Evolutionary conservation across 1,140 invertebrate species (phyloP), one percentile per base, ranked within the genome.

Genomic region (Drosophila navojoa): DNA sequence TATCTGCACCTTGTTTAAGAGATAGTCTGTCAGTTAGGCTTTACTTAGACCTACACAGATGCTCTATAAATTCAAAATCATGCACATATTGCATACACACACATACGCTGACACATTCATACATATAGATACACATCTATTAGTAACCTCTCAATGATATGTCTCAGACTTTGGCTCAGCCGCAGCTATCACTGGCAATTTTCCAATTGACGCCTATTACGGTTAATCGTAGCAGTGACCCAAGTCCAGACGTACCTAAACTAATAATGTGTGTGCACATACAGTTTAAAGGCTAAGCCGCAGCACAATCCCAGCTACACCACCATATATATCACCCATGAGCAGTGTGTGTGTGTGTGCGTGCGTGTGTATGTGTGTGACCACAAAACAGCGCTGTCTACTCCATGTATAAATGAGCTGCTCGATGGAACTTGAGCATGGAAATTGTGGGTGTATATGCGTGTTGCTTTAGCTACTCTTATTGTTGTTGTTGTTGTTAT

Each of bases 161-260:
- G 66, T 58, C 32, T 52, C 22, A 70, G 58, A 47, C 49, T 42
- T 35, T 35, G 47, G 52, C 50, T 61, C 57, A 32, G 54, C 38
- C 44, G 58, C 62, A 49, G 67, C 71, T 80, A 84, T 89, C 72
- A 72, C 52, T 73, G 79, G 74, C 81, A 89, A 89, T 89, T 89
- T 89, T 89, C 80, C 84, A 89, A 89, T 89, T 89, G 79, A 80
- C 84, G 84, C 84, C 84, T 77, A 89, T 89, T 89, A 89, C 71
- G 85, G 73, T 90, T 89, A 89, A 89, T 90, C 84, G 84, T 84
- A 89, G 84, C 84, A 89, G 68, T 89, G 84, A 89, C 84, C 84
- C 85, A 89, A 89, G 84, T 84, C 85, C 77, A 77, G 66, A 90
- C 85, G 68, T 71, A 78, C 84, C 89, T 90, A 89, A 89, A 89